Evolutionary conservation across 2,113 vertebrate species (phyloP), one percentile per base, ranked within the genome.

Genomic region (Pluvianellus socialis): DNA sequence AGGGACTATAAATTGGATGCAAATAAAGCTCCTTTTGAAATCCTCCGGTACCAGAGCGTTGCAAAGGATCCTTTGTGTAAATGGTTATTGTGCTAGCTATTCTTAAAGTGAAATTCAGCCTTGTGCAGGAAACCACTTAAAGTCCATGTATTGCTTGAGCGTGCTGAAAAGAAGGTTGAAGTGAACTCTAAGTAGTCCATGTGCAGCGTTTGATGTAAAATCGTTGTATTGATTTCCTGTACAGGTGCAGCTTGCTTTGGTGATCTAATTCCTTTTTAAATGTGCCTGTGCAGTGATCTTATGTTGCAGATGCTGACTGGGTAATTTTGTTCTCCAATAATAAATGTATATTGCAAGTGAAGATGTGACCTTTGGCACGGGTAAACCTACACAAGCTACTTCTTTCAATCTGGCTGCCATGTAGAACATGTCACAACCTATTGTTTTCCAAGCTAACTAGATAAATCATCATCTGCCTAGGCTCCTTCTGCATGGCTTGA

Each of bases 1-100:
- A 81, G 38, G 50, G 68, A 14, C 55, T 45, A 24, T 27, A 75
- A 93, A 79, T 20, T 38, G 65, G 18, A 52, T 92, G 65, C 45
- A 92, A 89, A 93, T 79, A 20, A 77, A 81, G 50, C 17, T 79
- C 13, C 53, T 70, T 92, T 87, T 58, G 87, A 95, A 96, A 56
- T 65, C 6, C 28, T 81, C 8, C 19, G 50, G 38, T 42, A 12
- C 6, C 24, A 14, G 27, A 35, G 18, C 7, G 52, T 42, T 68
- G 18, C 40, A 38, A 61, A 73, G 47, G n/a, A 81, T n/a, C 73
- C 67, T 79, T 58, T 66, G 52, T 87, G 61, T 52, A 38, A 77
- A 50, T 53, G 44, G 65, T 65, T 63, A 6, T 75, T 79, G 88
- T 86, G 27, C 32, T 65, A 49, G 72, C 56, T 50, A 3, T 17